These are phyloP conservation scores for Ommatoiulus sabulosus DNA, from an alignment of 2,888 invertebrate genomes.

Conservation along the genomic window DNA sequence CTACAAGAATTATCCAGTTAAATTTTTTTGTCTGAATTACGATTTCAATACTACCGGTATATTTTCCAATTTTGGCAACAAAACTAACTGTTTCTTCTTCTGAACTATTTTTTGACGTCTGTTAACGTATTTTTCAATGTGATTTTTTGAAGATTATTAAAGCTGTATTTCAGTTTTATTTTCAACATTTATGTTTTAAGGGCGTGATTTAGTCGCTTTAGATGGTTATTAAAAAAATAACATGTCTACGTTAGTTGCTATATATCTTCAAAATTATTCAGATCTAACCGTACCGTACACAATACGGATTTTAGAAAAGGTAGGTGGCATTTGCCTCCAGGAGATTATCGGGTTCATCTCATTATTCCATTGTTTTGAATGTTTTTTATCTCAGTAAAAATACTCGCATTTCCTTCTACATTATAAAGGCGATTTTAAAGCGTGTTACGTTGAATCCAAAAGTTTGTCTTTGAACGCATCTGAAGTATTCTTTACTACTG, in stretches of 20 bases:
- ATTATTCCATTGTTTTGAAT: conserved; percentile 10
- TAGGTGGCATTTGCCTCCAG: not conserved
- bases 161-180: not conserved
- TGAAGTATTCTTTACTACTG: not conserved
- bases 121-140: too few relatives aligned
- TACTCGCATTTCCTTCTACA: not conserved
- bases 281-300: not conserved
- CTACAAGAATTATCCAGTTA: too few relatives aligned
- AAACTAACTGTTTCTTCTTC: too few relatives aligned
- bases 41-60: too few relatives aligned
- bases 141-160: not conserved
- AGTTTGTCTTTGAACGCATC: not conserved
- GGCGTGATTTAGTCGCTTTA: not conserved
- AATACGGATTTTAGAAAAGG: not conserved
- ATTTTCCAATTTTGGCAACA: too few relatives aligned
- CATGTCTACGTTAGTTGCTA: not conserved
- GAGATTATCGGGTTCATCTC: not conserved
- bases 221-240: not conserved
- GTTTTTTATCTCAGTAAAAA: not conserved
- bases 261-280: not conserved
- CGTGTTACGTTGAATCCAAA: not conserved
- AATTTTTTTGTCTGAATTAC: too few relatives aligned
- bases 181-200: not conserved
- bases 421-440: not conserved
- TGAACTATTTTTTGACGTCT: too few relatives aligned